Conservation (phyloP, 2,113 vertebrate species). For the Promerops cafer region DNA sequence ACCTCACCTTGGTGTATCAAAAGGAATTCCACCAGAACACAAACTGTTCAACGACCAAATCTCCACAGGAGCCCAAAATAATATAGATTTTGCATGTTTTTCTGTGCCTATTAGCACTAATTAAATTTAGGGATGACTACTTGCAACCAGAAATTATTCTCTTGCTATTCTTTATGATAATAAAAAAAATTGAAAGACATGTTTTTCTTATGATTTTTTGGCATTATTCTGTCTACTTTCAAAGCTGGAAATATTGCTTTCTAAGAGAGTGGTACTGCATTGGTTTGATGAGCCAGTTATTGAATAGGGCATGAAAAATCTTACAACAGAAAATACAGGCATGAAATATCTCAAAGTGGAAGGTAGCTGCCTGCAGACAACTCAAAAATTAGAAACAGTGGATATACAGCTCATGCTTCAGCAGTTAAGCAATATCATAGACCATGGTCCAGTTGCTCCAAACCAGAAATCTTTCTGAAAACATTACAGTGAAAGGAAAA, state of each 20-base stretch:
- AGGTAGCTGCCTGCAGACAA: not conserved
- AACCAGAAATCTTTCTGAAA: conserved; percentile 51
- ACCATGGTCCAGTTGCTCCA: conserved; percentile 22
- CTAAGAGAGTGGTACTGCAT: not conserved
- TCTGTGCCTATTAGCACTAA: not conserved
- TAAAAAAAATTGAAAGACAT: not conserved
- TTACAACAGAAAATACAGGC: not conserved
- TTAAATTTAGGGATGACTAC: not conserved
- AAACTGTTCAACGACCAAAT: not conserved
- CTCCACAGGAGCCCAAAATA: not conserved
- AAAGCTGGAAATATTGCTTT: not conserved
- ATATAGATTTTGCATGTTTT: not conserved
- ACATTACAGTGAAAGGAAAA: not conserved
- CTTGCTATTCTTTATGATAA: not conserved
- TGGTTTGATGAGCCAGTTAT: not conserved
- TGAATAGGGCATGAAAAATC: not conserved
- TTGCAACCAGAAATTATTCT: not conserved
- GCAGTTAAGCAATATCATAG: not conserved
- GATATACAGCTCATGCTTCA: not conserved
- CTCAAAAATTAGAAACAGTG: not conserved
- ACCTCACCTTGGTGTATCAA: not conserved
- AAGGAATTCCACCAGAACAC: not conserved
- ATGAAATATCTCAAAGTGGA: not conserved
- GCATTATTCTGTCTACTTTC: not conserved
- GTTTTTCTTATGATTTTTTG: not conserved